phyloP scores from a whole-genome alignment of 2,113 vertebrate genomes.

The Pterocles orientalis region DNA sequence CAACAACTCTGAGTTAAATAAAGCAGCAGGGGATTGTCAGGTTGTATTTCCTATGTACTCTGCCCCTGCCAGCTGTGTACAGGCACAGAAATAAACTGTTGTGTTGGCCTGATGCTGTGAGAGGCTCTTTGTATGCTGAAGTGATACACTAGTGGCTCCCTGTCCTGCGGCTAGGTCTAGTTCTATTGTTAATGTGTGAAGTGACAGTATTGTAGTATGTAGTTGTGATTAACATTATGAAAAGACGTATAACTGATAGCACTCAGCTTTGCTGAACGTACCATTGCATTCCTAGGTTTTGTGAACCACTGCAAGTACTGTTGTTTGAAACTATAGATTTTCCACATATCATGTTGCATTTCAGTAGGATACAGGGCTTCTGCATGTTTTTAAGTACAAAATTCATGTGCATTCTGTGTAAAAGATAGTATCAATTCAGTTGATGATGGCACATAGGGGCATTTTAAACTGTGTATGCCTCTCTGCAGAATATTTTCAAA shows the following conservation, averaged over 20 bases:
- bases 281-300: background rate
- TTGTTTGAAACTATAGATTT: background rate
- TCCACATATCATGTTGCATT: background rate
- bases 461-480: background rate
- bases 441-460: background rate
- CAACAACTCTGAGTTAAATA: background rate
- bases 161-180: background rate
- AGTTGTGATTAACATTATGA: background rate
- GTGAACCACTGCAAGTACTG: background rate
- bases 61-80: background rate
- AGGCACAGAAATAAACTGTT: background rate
- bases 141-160: background rate
- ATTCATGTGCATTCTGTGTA: background rate
- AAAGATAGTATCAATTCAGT: background rate
- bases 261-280: background rate
- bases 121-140: background rate
- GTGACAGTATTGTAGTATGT: background rate
- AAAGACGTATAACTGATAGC: background rate
- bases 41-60: background rate
- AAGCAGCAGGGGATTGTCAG: background rate
- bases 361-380: background rate
- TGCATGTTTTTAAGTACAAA: background rate
- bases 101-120: background rate
- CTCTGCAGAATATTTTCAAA: background rate
- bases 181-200: background rate